Evolutionary conservation across 2,888 invertebrate species (phyloP).

Genomic region (Acrobasis repandana): DNA sequence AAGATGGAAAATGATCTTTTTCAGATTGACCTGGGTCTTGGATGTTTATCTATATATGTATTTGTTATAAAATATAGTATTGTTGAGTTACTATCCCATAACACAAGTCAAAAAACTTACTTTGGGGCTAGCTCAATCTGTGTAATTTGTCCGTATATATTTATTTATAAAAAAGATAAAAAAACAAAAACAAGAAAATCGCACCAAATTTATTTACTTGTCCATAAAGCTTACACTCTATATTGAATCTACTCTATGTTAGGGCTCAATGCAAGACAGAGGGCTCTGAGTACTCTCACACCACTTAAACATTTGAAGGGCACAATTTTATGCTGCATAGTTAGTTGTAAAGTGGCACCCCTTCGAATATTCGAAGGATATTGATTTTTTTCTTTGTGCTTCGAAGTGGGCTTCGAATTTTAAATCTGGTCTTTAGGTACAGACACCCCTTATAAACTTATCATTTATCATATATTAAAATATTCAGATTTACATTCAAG

Average conservation of each 20-base stretch:
- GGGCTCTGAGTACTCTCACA: slow-evolving; percentile 35
- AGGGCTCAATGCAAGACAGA: neutral
- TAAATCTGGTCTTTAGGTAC: neutral
- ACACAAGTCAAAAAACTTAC: too few species aligned
- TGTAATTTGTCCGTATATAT: too few species aligned
- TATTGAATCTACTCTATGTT: neutral
- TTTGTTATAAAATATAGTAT: too few species aligned
- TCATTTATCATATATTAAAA: neutral
- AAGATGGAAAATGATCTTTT: slow-evolving; percentile 2
- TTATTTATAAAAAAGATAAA: too few species aligned
- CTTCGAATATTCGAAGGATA: slow-evolving; percentile 5
- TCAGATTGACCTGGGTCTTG: slow-evolving; percentile 5
- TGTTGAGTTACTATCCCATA: too few species aligned
- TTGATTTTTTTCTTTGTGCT: slow-evolving; percentile 21
- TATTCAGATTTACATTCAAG: neutral
- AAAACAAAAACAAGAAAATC: too few species aligned
- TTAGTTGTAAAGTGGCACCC: slow-evolving; percentile 20
- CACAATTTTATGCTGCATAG: slow-evolving; percentile 25
- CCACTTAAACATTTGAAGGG: slow-evolving; percentile 49
- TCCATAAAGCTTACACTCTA: neutral
- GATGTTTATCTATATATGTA: too few species aligned
- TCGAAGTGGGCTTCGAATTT: neutral
- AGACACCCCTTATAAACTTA: neutral
- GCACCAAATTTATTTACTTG: too few species aligned
- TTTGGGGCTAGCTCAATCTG: too few species aligned